These are phyloP conservation scores for Heteropelma amictum DNA, from an alignment of 2,888 invertebrate species.

Conservation along the genomic window DNA sequence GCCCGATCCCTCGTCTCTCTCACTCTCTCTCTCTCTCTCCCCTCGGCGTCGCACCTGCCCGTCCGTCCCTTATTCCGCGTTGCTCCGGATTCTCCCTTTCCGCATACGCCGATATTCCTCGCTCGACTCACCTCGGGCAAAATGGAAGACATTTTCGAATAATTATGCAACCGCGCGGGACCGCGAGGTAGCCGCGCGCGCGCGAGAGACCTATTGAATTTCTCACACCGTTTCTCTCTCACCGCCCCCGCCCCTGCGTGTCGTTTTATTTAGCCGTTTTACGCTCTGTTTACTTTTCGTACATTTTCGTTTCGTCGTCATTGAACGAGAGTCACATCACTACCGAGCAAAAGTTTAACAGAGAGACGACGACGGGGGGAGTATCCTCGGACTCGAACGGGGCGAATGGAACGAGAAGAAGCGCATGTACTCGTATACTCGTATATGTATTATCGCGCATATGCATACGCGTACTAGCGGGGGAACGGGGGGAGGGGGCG, in stretches of 20 bases:
- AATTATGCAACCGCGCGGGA: too few relatives aligned
- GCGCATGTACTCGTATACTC: neutral
- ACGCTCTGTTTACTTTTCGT: neutral
- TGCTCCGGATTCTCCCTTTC: neutral
- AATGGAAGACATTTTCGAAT: too few relatives aligned
- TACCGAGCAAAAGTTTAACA: neutral
- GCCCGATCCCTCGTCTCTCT: too few relatives aligned
- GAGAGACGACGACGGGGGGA: neutral
- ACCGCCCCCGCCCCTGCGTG: neutral
- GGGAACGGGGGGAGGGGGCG: slow-evolving; percentile 33
- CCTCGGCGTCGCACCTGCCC: neutral
- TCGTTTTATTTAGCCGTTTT: neutral
- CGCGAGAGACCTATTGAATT: slow-evolving; percentile 35
- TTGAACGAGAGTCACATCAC: too few relatives aligned
- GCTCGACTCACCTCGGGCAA: too few relatives aligned
- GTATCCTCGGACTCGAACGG: too few relatives aligned
- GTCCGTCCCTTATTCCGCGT: neutral
- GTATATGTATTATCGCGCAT: neutral
- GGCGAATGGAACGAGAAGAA: neutral
- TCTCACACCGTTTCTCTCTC: slow-evolving; percentile 4
- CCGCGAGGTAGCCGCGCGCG: neutral
- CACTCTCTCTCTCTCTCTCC: neutral
- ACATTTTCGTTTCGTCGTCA: too few relatives aligned
- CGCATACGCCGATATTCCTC: too few relatives aligned
- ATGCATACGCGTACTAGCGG: neutral